These are phyloP conservation scores for Lampris megalopsis DNA, from an alignment of 2,113 vertebrate genomes.

Conservation along the genomic window DNA sequence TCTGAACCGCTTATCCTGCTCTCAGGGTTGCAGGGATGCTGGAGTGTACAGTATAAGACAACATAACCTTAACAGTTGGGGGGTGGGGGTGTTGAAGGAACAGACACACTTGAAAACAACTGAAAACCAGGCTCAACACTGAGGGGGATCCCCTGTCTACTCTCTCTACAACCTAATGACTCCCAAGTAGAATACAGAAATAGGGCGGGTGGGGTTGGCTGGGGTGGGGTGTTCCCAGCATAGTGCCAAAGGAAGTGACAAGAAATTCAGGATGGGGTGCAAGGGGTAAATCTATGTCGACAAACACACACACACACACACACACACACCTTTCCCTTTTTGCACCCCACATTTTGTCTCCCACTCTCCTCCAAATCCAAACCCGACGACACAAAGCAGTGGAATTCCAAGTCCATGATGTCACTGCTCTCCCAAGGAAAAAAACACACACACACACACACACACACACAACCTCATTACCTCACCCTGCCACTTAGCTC, in stretches of 20 bases:
- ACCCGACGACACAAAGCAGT: constrained; percentile 53
- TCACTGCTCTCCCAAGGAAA: constrained; percentile 57
- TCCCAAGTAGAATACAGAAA: constrained; percentile 50
- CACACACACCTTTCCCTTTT: constrained; percentile 36
- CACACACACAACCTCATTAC: constrained; percentile 62
- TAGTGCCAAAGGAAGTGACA: constrained; percentile 12
- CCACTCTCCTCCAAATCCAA: constrained; percentile 6
- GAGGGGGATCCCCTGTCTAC: constrained; percentile 34
- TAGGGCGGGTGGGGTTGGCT: constrained; percentile 8
- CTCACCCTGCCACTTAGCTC: constrained; percentile 51
- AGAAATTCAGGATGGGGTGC: background rate
- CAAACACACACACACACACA: constrained; percentile 20
- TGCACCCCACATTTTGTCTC: constrained; percentile 16
- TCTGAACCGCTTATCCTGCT: too few relatives aligned
- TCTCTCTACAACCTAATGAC: background rate
- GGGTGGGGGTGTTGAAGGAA: constrained; percentile 7
- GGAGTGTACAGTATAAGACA: constrained; percentile 20
- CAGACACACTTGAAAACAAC: constrained; percentile 11
- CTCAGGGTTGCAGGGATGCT: too few relatives aligned
- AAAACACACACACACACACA: background rate
- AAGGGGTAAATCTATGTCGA: background rate
- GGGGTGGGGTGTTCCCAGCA: constrained; percentile 22
- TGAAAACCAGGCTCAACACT: constrained; percentile 46
- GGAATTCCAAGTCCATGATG: constrained; percentile 73
- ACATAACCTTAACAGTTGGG: constrained; percentile 28